Percentiles rank a stretch among this genome's conserved stretches.
phyloP scores from a whole-genome alignment of 2,113 vertebrate species.

The Diphyllodes magnificus region DNA sequence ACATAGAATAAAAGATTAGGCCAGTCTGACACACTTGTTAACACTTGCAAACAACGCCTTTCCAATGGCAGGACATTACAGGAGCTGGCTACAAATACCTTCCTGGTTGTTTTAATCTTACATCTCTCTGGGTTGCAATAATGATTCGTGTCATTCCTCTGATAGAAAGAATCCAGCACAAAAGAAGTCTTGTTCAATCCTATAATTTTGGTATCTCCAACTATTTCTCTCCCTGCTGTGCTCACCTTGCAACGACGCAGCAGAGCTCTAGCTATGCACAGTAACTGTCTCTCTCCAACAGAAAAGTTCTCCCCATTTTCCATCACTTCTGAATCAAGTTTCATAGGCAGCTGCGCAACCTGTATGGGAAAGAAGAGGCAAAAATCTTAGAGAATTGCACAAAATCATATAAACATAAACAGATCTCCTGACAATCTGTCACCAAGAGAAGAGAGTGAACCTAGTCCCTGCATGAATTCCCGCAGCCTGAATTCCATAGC shows the following conservation, averaged over 20 bases:
- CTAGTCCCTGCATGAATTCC: not conserved
- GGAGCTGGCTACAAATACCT: not conserved
- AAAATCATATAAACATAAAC: not conserved
- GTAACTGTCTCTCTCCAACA: conserved; percentile 87
- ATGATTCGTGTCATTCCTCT: not conserved
- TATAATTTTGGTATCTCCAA: not conserved
- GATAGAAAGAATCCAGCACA: not conserved
- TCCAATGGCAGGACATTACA: not conserved
- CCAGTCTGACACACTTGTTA: not conserved
- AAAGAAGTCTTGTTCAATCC: not conserved
- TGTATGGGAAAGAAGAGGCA: conserved; percentile 15
- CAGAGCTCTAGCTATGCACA: conserved; percentile 86
- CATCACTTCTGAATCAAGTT: conserved; percentile 89
- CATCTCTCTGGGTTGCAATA: not conserved
- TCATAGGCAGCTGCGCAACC: conserved; percentile 88
- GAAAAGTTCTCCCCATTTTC: conserved; percentile 95
- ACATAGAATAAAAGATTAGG: not conserved
- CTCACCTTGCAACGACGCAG: conserved; percentile 88
- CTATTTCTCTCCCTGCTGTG: not conserved
- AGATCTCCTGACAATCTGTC: not conserved
- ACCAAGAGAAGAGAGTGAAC: not conserved
- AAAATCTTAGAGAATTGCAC: not conserved
- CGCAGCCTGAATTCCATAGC: not conserved
- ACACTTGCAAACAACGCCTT: not conserved
- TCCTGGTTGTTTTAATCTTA: not conserved